Base-by-base conservation (phyloP, 2,888 invertebrate genomes). In the Rhingia rostrata region DNA sequence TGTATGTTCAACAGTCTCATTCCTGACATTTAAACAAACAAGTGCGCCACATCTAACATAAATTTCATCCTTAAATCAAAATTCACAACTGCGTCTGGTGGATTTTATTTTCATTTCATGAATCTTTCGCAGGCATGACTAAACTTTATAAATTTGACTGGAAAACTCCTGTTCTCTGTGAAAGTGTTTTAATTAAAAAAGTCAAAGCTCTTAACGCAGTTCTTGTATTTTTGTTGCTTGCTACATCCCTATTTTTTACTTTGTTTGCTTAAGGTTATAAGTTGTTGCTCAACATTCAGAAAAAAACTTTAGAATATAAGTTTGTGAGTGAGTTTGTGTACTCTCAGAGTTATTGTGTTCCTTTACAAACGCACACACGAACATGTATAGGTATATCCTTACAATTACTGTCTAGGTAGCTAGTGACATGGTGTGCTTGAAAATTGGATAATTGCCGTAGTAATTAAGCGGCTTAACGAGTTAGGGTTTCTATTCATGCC, bases 371-470 rank as follows among this genome's bases (percentile, higher is more conserved):
- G 2, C 22, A n/a, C 12, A 33, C 35, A 39, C 5, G 37, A 5
- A 53, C 33, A 10, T 61, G 14, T 32, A 12, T 51, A 39, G 12
- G 22, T 37, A 39, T 37, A 6, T 9, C 30, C 5, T 49, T 9
- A n/a, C n/a, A 7, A 35, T 0, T 47, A 22, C 56, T 10, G 6
- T 4, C 47, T 60, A 33, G 63, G 6, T 6, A 67, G 47, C 47
- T 35, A 67, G 14, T 74, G 66, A 39, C 51, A 61, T 22, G 53
- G 5, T 58, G 41, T 53, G 41, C 61, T 51, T 7, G 49, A 35
- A 67, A 69, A 80, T 74, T 75, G 37, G 43, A 67, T 80, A 80
- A 80, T 80, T 80, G 63, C 67, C 67, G 35, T 35, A 53, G 56
- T 74, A 75, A 80, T 80, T 74, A 80, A 80, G 61, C 47, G 49